Evolutionary conservation across 2,888 invertebrate genomes (phyloP), one percentile per base, ranked within the genome.

Genomic region (Ametastegia equiseti): DNA sequence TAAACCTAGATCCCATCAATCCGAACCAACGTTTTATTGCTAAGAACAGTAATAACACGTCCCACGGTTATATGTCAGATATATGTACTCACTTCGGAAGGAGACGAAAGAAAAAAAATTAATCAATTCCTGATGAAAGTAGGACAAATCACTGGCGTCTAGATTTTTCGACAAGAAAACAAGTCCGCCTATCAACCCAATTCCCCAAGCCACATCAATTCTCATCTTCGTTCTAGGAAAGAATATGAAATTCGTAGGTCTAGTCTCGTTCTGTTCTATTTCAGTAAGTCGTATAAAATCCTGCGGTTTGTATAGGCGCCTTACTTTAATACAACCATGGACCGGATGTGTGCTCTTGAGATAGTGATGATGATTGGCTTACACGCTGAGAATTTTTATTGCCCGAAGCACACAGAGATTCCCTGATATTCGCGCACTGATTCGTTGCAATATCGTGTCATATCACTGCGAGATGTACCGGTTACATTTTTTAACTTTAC

Each of bases 371-470:
- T 71, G 80, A 83, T 82, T 63, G 57, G 77, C 71, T 82, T 65
- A 82, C 83, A 81, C 78, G 50, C 47, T 60, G 60, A 9, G 33
- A 80, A 80, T 78, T 71, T 81, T 83, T 78, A 81, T 47, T 30
- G 54, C 82, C 60, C 15, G 30, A 33, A 23, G 27, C 27, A 33
- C 42, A 45, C 67, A 33, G 42, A 27, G 71, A 23, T 30, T 27
- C 27, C 36, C 39, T 39, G 11, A 4, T n/a, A 39, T n/a, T n/a
- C 11, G 19, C 39, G 65, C 11, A 30, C 47, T 47, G 47, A 71
- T 47, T 47, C 47, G 71, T 33, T 30, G 71, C n/a, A 71, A 71
- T 47, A 47, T 7, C 71, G 47, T 47, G 7, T 47, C 36, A 71
- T n/a, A n/a, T 47, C 47, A 47, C 6, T 13, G 47, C 45, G 13